phyloP scores from a whole-genome alignment of 1,140 invertebrate genomes.

The Saccostrea glomerata region DNA sequence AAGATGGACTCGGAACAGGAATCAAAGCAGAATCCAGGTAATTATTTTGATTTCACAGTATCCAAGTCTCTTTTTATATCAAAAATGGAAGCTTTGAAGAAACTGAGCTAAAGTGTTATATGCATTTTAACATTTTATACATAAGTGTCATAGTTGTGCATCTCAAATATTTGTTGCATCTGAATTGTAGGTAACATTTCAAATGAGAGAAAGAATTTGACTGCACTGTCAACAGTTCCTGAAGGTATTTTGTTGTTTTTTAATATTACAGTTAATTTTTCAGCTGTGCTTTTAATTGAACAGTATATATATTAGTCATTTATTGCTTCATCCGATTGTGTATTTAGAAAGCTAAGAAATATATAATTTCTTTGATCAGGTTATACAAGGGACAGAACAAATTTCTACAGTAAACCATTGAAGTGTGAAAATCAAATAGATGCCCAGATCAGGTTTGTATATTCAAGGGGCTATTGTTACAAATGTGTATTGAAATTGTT shows the following conservation, averaged over 20 bases:
- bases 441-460: not conserved
- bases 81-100: not conserved
- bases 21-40: not conserved
- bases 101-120: not conserved
- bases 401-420: constrained; percentile 1
- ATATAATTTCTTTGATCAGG: not conserved
- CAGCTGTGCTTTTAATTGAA: too few species aligned
- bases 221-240: constrained; percentile 37
- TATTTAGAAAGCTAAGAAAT: not conserved
- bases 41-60: not conserved
- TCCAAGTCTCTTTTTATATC: not conserved
- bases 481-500: not conserved
- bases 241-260: constrained; percentile 44
- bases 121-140: too few species aligned
- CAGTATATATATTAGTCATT: not conserved
- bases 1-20: not conserved
- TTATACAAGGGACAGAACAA: constrained; percentile 45
- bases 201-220: constrained; percentile 35
- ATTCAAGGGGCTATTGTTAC: not conserved
- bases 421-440: not conserved
- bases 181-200: not conserved
- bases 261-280: not conserved
- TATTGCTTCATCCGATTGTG: not conserved
- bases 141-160: not conserved
- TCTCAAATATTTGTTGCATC: not conserved